Evolutionary conservation across 2,888 invertebrate species (phyloP).

Genomic region (Tipula unca): DNA sequence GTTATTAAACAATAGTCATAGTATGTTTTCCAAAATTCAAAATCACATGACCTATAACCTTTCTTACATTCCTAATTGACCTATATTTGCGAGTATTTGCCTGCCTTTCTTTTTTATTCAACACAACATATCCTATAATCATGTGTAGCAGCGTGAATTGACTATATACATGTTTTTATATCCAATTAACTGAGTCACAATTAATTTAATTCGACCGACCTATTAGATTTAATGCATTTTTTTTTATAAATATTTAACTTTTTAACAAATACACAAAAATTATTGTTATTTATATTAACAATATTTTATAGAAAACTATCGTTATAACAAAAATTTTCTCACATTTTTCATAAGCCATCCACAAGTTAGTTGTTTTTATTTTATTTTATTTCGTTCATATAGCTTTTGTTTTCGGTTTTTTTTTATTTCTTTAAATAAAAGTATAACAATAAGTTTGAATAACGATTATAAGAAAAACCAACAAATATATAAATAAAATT

Average conservation of each 20-base stretch:
- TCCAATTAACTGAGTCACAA: background rate
- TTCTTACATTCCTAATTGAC: no score
- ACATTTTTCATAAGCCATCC: conserved; percentile 8
- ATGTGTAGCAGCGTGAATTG: background rate
- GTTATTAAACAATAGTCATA: no score
- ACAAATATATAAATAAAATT: background rate
- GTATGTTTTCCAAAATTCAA: no score
- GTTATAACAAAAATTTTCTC: background rate
- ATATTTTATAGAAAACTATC: background rate
- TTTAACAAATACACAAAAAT: background rate
- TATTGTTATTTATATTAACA: background rate
- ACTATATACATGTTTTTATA: background rate
- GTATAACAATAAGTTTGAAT: conserved; percentile 8
- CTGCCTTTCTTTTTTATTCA: no score
- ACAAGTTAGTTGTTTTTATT: background rate
- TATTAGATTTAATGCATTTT: background rate
- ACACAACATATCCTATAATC: no score
- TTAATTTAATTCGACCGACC: background rate
- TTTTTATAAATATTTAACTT: background rate
- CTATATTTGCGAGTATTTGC: no score
- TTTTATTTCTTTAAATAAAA: background rate
- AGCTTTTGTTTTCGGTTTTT: background rate
- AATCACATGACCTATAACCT: no score
- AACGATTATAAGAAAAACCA: conserved; percentile 14
- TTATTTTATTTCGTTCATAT: background rate